phyloP scores from a whole-genome alignment of 2,888 invertebrate species.

The Sminthurides aquaticus region DNA sequence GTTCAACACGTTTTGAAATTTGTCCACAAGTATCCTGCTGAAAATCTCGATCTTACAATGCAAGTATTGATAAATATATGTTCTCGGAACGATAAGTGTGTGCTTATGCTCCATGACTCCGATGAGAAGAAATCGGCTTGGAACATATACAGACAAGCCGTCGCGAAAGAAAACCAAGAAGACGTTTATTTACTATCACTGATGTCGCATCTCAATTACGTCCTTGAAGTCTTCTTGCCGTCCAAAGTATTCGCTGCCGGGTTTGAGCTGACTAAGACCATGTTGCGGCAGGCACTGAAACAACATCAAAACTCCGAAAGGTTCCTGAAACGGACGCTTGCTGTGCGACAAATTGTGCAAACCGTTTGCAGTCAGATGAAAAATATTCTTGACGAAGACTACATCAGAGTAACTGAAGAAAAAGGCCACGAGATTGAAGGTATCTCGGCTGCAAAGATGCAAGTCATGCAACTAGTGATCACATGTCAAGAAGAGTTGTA shows the following conservation, averaged over 20 bases:
- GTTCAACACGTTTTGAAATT: not conserved
- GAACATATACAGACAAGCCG: conserved; percentile 1
- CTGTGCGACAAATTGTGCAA: conserved; percentile 10
- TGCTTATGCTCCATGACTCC: conserved; percentile 8
- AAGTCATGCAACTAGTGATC: conserved; percentile 8
- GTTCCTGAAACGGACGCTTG: not conserved
- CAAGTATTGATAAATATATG: conserved; percentile 15
- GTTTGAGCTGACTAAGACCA: conserved; percentile 1
- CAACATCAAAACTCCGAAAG: not conserved
- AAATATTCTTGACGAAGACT: not conserved
- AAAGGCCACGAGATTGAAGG: not conserved
- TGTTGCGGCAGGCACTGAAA: conserved; percentile 5
- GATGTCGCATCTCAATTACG: conserved; percentile 6
- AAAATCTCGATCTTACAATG: not conserved
- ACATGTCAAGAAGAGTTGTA: conserved; percentile 13
- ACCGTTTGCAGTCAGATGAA: conserved; percentile 7
- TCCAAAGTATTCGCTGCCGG: conserved; percentile 9
- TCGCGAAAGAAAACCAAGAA: not conserved
- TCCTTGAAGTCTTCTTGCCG: conserved; percentile 10
- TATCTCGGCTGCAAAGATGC: not conserved
- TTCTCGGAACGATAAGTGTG: conserved; percentile 8
- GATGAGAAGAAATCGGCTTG: conserved; percentile 11
- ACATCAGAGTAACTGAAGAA: not conserved
- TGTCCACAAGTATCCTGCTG: not conserved
- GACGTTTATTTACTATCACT: not conserved